Evolutionary conservation across 1,140 invertebrate genomes (phyloP), one percentile per base, ranked within the genome.

Genomic region (Paraescarpia echinospica): DNA sequence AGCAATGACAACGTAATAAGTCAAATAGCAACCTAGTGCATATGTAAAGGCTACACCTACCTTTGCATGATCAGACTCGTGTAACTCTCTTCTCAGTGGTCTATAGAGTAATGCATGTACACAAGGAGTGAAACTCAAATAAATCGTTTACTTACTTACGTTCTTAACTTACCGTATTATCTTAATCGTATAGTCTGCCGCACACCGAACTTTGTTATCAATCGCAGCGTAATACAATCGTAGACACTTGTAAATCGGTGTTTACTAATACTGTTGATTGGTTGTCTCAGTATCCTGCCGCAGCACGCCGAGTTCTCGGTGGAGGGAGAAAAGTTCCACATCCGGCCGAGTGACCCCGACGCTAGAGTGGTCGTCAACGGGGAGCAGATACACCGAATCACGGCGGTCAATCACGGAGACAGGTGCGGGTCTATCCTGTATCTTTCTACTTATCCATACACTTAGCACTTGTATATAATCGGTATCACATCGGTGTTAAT

Each of bases 361-460:
- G 96, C 96, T n/a, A 94, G 96, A 35, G 95, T 97, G 34, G 93
- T 97, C 27, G 95, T 97, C 12, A 97, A 97, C 94, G 97, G 97
- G 41, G 96, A 96, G 92, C 94, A 94, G 41, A 94, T 97, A 0
- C 95, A 95, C 8, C 93, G 94, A 14, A 96, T 96, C 93, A 96
- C 96, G 92, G 34, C 34, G 18, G 90, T 90, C 34, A 90, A 4
- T n/a, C 59, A 77, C 59, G 59, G 59, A 2, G 59, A 77, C 59
- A 77, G 59, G 59, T 77, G 8, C 12, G 59, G 8, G 59, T 77
- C 27, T 51, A 8, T 51, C 48, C 48, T 51, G 48, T 51, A 0
- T 51, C 48, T 51, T 51, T 0, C 48, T 51, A 77, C 27, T 31
- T 77, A 4, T 12, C 41, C 4, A 4, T 4, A 6, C 18, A 77